These are phyloP conservation scores for Typhlichthys subterraneus DNA, from an alignment of 2,797 vertebrate species.

Conservation along the genomic window DNA sequence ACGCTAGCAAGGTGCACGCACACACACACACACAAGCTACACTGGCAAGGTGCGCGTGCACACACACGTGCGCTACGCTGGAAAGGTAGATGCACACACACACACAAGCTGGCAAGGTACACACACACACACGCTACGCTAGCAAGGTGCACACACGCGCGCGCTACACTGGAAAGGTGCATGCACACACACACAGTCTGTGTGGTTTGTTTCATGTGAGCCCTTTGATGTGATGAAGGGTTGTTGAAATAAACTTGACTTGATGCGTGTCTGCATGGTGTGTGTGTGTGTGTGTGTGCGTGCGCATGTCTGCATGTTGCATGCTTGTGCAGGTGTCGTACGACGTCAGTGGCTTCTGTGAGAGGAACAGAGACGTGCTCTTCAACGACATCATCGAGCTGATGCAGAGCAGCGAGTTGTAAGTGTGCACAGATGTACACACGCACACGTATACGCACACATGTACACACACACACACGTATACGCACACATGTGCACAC, in stretches of 20 bases:
- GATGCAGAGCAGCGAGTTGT: constrained; percentile 88
- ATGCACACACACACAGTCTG: background rate
- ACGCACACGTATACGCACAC: too few relatives aligned
- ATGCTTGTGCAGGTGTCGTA: constrained; percentile 72
- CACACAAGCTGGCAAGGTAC: background rate
- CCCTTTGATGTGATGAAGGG: too few relatives aligned
- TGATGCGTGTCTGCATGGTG: background rate
- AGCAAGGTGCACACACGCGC: background rate
- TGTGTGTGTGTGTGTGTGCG: background rate
- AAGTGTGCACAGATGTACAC: constrained; percentile 42
- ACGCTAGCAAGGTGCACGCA: constrained; percentile 79
- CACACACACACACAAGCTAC: background rate
- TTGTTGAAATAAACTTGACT: background rate
- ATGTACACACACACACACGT: too few relatives aligned
- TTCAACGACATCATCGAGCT: constrained; percentile 86
- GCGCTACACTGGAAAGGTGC: background rate
- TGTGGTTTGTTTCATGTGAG: too few relatives aligned
- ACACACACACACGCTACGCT: background rate
- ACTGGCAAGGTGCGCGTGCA: too few relatives aligned
- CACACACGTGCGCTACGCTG: too few relatives aligned
- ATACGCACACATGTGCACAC: too few relatives aligned
- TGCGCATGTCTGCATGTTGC: background rate
- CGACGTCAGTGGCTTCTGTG: constrained; percentile 79
- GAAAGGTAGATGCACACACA: background rate
- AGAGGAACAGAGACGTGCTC: constrained; percentile 83